Conservation (phyloP, 2,113 vertebrate species). For the Xenopus borealis region DNA sequence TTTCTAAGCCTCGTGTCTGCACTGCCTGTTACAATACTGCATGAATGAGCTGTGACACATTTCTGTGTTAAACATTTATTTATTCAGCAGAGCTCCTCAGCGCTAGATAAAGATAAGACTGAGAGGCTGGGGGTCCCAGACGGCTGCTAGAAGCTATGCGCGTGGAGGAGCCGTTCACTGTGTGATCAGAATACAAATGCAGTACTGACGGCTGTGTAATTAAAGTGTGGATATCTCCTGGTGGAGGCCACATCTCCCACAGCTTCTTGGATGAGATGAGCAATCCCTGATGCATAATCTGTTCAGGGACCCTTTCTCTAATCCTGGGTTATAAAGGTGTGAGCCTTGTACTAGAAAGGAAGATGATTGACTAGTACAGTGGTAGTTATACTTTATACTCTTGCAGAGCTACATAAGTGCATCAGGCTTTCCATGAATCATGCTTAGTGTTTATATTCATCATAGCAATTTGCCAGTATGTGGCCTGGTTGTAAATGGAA, state of each 20-base stretch:
- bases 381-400: too few relatives aligned
- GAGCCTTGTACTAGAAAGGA: background rate
- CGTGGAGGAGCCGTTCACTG: background rate
- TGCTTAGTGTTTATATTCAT: too few relatives aligned
- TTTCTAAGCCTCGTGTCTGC: background rate
- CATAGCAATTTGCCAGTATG: too few relatives aligned
- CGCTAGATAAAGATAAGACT: background rate
- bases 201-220: background rate
- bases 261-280: background rate
- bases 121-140: slow-evolving; percentile 4
- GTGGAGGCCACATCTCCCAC: background rate
- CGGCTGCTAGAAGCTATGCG: background rate
- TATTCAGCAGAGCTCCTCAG: background rate
- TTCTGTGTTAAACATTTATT: background rate
- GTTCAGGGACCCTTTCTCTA: background rate
- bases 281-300: background rate
- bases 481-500: too few relatives aligned
- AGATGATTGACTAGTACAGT: too few relatives aligned
- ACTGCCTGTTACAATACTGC: background rate
- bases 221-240: background rate
- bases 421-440: too few relatives aligned
- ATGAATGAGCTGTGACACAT: background rate
- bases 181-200: slow-evolving; percentile 7
- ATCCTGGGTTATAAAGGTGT: background rate
- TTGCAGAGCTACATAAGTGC: too few relatives aligned